These are phyloP conservation scores for Cynopterus brachyotis DNA, from an alignment of 2,113 vertebrate species.

Conservation along the genomic window DNA sequence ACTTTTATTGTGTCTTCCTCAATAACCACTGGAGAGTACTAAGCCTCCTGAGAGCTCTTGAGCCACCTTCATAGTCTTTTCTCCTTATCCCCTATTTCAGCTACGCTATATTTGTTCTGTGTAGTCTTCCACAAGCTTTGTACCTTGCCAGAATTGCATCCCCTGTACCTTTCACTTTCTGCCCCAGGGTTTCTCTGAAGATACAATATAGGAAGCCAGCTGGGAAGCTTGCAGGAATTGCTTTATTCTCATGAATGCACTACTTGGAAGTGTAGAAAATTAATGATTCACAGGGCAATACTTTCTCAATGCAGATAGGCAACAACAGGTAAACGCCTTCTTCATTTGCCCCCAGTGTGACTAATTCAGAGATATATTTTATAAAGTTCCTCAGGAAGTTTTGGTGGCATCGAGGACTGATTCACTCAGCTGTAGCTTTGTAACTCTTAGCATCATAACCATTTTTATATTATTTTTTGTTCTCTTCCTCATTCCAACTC, in stretches of 20 bases:
- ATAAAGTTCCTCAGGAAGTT: neutral
- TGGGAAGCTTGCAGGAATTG: neutral
- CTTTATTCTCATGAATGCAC: neutral
- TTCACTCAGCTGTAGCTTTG: neutral
- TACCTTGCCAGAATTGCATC: neutral
- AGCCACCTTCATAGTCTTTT: too few relatives aligned
- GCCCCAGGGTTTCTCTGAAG: neutral
- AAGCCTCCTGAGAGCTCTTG: neutral
- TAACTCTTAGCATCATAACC: neutral
- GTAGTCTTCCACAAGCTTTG: neutral
- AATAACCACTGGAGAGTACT: neutral
- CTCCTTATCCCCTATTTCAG: neutral
- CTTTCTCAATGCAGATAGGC: neutral
- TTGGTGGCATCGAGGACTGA: neutral
- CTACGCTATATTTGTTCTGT: neutral
- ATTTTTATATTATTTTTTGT: neutral
- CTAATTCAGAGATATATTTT: neutral
- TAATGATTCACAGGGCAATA: neutral
- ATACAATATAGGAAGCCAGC: neutral
- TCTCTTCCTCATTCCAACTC: neutral
- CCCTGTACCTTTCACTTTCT: neutral
- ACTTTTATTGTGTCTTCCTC: neutral
- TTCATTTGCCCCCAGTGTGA: neutral
- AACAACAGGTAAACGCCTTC: neutral
- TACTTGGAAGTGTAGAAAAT: neutral